Evolutionary conservation across 1,140 invertebrate genomes (phyloP).

Genomic region (Acromyrmex heyeri): DNA sequence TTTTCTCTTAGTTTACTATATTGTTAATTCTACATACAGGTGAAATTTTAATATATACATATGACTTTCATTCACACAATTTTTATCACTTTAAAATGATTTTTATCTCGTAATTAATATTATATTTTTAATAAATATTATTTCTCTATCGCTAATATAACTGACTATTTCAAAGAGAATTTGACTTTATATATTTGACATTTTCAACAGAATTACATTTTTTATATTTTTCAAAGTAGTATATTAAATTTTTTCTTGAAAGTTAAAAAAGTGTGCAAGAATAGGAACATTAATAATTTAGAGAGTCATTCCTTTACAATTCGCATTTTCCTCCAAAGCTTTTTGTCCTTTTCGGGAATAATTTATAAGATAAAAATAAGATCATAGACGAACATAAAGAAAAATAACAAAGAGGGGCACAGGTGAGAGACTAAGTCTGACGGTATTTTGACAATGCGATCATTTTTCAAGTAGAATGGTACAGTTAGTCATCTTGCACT

Average conservation of each 20-base stretch:
- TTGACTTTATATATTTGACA: background rate
- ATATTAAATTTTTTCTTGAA: background rate
- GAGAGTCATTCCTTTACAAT: slow-evolving; percentile 4
- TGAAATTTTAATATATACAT: background rate
- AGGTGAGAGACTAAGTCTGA: slow-evolving; percentile 66
- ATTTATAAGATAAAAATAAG: slow-evolving; percentile 57
- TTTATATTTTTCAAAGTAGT: background rate
- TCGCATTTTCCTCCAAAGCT: slow-evolving; percentile 23
- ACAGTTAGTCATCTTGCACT: slow-evolving; percentile 38
- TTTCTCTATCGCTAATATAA: background rate
- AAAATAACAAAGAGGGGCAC: slow-evolving; percentile 67
- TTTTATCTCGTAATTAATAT: background rate
- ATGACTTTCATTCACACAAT: background rate
- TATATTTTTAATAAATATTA: background rate
- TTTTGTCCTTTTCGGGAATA: slow-evolving; percentile 41
- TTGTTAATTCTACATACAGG: background rate
- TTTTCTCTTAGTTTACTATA: background rate
- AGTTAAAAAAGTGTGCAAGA: background rate
- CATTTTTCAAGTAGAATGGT: slow-evolving; percentile 69
- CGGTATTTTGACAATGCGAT: slow-evolving; percentile 70
- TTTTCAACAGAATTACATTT: background rate
- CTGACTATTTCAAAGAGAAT: background rate
- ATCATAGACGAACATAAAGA: slow-evolving; percentile 59
- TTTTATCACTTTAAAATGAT: background rate
- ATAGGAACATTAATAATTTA: slow-evolving; percentile 43